These are phyloP conservation scores for Polymixis flavicincta DNA, from an alignment of 2,888 invertebrate genomes.

Conservation along the genomic window DNA sequence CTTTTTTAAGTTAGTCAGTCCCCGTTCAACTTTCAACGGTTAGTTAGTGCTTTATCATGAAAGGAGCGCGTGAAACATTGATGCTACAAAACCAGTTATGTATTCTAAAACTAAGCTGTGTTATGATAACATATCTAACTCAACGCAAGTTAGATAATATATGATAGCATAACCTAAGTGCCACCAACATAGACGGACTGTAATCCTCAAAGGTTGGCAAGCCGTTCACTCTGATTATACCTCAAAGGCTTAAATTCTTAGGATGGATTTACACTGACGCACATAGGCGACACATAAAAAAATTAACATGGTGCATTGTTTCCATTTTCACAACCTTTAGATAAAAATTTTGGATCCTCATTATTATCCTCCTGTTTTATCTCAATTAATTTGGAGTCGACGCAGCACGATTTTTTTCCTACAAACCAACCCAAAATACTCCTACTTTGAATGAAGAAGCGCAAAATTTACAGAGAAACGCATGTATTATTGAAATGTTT, in stretches of 20 bases:
- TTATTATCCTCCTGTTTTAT: not conserved
- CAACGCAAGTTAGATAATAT: not conserved
- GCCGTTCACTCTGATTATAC: not conserved
- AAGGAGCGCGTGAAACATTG: not conserved
- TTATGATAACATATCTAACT: not conserved
- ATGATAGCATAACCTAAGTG: not conserved
- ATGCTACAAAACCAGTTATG: not conserved
- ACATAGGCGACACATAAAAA: not conserved
- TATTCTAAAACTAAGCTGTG: not conserved
- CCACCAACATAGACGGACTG: not conserved
- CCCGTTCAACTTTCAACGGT: not conserved
- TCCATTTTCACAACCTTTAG: not conserved
- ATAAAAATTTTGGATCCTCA: not conserved
- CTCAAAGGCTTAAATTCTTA: not conserved
- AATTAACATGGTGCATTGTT: not conserved
- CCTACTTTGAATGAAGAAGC: not conserved
- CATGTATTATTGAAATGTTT: not conserved
- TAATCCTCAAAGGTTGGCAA: conserved; percentile 9
- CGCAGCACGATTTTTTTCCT: not conserved
- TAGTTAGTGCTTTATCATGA: not conserved
- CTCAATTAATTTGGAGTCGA: not conserved
- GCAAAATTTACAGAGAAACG: not conserved
- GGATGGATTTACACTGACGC: not conserved
- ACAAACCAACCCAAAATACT: not conserved
- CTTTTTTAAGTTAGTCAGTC: not conserved